phyloP scores from a whole-genome alignment of 2,113 vertebrate species.

The Enhydra lutris region DNA sequence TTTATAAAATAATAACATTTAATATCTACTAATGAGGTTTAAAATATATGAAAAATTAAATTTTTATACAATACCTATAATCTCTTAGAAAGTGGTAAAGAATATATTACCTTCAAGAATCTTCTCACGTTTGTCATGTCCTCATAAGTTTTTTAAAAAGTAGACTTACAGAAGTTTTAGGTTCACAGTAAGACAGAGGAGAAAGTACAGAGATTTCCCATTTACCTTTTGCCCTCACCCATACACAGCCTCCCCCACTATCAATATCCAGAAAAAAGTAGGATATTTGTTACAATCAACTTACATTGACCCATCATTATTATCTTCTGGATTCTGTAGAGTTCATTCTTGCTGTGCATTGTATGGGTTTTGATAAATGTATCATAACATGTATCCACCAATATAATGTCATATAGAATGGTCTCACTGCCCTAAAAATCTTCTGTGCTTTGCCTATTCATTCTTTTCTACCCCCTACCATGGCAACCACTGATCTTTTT shows the following conservation, averaged over 20 bases:
- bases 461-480: background rate
- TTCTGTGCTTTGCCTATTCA: background rate
- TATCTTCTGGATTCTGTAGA: background rate
- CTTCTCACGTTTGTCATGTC: background rate
- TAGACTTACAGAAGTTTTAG: background rate
- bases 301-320: background rate
- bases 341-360: background rate
- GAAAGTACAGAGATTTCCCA: background rate
- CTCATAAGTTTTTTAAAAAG: background rate
- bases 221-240: background rate
- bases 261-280: background rate
- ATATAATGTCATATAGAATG: background rate
- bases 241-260: background rate
- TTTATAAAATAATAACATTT: conserved; percentile 52
- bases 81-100: conserved; percentile 39
- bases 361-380: background rate
- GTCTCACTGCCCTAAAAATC: background rate
- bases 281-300: background rate
- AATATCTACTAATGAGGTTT: conserved; percentile 61
- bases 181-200: background rate
- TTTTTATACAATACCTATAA: conserved; percentile 4
- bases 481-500: background rate
- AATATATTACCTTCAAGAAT: conserved; percentile 33
- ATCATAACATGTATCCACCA: background rate
- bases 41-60: conserved; percentile 38